Conservation (phyloP, 53 echinoderm and acorn worm species). For the Echinarachnius parma region DNA sequence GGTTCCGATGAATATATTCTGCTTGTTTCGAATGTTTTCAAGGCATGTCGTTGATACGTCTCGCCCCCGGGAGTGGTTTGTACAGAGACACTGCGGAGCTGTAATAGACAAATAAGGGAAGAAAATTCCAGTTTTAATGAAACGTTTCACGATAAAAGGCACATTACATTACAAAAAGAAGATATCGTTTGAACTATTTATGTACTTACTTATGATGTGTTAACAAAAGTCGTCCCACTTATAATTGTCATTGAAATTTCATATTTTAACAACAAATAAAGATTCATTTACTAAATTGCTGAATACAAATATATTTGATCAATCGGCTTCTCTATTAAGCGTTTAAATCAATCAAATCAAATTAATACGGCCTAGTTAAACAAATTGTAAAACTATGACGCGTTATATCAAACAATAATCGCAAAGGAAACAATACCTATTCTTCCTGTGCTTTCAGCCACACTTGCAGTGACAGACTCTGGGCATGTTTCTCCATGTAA, state of each 20-base stretch:
- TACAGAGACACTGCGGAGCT: slow-evolving; percentile 20
- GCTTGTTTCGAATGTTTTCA: neutral
- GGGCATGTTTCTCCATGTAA: slow-evolving; percentile 15
- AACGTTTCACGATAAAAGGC: neutral
- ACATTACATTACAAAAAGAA: neutral
- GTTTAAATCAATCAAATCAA: no score
- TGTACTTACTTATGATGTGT: no score
- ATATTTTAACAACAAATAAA: no score
- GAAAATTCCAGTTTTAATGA: neutral
- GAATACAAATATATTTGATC: no score
- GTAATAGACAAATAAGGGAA: neutral
- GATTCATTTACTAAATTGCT: no score
- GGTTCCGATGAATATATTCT: slow-evolving; percentile 4
- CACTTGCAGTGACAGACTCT: neutral
- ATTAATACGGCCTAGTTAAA: no score
- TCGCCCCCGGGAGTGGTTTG: neutral
- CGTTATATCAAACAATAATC: no score
- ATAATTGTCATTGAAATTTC: no score
- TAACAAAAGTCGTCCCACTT: no score
- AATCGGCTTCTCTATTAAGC: no score
- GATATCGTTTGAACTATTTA: neutral
- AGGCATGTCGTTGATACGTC: neutral
- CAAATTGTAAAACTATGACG: no score
- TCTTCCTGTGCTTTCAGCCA: no score
- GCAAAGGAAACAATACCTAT: neutral